Evolutionary conservation across 2,113 vertebrate genomes (phyloP), one percentile per base, ranked within the genome.

Genomic region (Notothenia rossii): DNA sequence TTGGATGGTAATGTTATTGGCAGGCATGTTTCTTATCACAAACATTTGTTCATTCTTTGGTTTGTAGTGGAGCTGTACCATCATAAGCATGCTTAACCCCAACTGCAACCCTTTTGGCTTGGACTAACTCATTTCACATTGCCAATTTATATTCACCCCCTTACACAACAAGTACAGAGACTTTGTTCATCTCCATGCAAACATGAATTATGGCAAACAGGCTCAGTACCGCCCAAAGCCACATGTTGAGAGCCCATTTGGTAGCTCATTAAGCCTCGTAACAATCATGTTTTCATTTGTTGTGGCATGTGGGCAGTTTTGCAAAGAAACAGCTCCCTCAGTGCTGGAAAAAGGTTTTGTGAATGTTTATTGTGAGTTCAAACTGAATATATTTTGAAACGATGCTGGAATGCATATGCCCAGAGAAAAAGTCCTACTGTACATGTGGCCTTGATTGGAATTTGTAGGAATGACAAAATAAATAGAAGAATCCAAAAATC

Each of bases 211-310:
- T 75, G 74, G 72, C 62, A 55, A 50, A 50, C 67, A 81, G 86
- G 72, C 72, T 70, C 36, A 80, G 20, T n/a, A 18, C 66, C 59
- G 40, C 87, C 78, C 75, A 85, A 64, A 89, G 81, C 83, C 88
- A 89, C 72, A 90, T 81, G 81, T 84, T 82, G 81, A 92, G 84
- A 88, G 80, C 63, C 43, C 60, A 82, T 85, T 90, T 89, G 79
- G 80, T 86, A 78, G 86, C 58, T 84, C 72, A 87, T 87, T 87
- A 83, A 61, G 56, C 48, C 66, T 72, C 6, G 0, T 7, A 71
- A 71, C n/a, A 62, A 59, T 36, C 45, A 4, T 74, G 55, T 64
- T 61, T 75, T 50, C n/a, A 53, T 80, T 84, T 80, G 62, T 65
- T 76, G 49, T 88, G 84, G 70, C 76, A 58, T 84, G 64, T 5